These are phyloP conservation scores for Sympetrum striolatum DNA, from an alignment of 2,888 invertebrate genomes.

Conservation along the genomic window DNA sequence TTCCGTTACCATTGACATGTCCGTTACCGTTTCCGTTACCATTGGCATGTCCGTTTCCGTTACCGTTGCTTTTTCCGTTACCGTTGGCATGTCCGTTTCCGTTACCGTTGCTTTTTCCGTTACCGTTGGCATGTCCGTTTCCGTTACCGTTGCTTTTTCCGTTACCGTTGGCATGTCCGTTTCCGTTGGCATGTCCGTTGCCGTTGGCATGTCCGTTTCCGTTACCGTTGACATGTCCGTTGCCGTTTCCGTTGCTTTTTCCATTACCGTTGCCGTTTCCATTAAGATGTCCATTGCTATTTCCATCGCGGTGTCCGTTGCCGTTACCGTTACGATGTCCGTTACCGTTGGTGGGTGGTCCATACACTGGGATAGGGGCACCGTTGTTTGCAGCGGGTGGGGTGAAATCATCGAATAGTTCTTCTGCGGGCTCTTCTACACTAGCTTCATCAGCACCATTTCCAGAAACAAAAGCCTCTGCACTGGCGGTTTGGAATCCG, in stretches of 20 bases:
- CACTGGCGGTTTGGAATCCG: not conserved
- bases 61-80: too few species aligned
- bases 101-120: too few species aligned
- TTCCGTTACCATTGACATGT: not conserved
- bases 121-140: too few species aligned
- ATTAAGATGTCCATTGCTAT: not conserved
- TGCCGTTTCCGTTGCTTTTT: too few species aligned
- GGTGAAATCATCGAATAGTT: not conserved
- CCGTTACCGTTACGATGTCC: not conserved
- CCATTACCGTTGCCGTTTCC: not conserved
- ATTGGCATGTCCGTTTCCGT: too few species aligned
- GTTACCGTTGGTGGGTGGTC: not conserved
- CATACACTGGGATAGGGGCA: conserved; percentile 22
- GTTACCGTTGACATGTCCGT: not conserved
- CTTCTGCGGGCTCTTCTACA: not conserved
- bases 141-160: too few species aligned
- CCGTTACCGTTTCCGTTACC: conserved; percentile 21
- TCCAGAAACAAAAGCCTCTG: not conserved
- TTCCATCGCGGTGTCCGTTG: not conserved
- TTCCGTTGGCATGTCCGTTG: not conserved
- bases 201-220: not conserved
- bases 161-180: too few species aligned
- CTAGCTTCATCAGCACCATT: not conserved
- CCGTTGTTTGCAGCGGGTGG: not conserved
- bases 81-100: too few species aligned